Percentiles rank a stretch among this genome's conserved stretches.
Conservation (phyloP, 2,113 vertebrate species). For the Caretta caretta region DNA sequence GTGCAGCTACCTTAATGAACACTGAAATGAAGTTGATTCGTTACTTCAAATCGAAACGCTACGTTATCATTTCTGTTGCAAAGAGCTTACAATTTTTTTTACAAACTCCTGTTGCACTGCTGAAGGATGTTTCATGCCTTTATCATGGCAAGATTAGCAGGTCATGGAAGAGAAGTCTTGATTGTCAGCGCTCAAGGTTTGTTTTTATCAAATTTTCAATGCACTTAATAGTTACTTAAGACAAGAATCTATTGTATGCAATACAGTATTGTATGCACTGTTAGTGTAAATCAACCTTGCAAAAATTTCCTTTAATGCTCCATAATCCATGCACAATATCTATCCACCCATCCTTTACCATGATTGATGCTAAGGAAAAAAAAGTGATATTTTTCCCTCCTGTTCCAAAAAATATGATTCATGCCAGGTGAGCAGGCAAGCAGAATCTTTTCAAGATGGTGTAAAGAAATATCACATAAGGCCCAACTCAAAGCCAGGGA, state of each 20-base stretch:
- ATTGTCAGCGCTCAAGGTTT: conserved; percentile 27
- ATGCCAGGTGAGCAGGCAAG: neutral
- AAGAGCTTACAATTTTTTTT: neutral
- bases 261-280: neutral
- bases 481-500: neutral
- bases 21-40: neutral
- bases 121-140: conserved; percentile 26
- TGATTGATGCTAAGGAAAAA: neutral
- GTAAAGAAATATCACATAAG: neutral
- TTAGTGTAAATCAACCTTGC: neutral
- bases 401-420: neutral
- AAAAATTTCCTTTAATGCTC: rapidly evolving
- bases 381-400: neutral
- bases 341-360: rapidly evolving
- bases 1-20: neutral
- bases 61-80: neutral
- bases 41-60: neutral
- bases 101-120: neutral
- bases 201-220: conserved; percentile 29
- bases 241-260: neutral
- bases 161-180: neutral
- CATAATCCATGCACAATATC: neutral
- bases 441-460: neutral
- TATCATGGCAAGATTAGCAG: neutral
- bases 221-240: neutral